Conservation (phyloP, 2,113 vertebrate genomes). For the Helogale parvula region DNA sequence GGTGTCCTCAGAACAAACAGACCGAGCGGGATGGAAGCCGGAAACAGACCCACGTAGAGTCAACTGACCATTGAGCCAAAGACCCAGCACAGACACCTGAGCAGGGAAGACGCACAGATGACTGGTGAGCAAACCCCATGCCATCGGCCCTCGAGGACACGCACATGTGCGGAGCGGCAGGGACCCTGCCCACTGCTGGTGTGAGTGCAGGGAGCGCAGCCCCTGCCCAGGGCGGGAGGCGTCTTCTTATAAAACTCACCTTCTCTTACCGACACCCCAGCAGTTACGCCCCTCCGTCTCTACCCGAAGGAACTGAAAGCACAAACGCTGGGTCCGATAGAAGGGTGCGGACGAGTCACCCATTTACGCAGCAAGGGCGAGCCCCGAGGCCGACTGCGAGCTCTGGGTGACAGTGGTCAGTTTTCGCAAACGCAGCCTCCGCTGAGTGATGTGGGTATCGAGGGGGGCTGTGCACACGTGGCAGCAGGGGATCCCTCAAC, state of each 20-base stretch:
- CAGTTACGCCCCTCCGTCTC: no score
- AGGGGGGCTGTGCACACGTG: neutral
- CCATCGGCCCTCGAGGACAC: neutral
- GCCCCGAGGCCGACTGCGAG: rapidly evolving
- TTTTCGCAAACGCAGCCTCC: neutral
- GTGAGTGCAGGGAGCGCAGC: neutral
- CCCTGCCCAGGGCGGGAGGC: rapidly evolving
- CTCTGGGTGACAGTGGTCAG: neutral
- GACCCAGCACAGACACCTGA: neutral
- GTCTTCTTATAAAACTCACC: neutral
- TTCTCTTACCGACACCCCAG: neutral
- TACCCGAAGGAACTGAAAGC: neutral
- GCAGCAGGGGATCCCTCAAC: neutral
- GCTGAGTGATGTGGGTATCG: neutral
- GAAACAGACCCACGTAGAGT: neutral
- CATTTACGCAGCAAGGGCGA: rapidly evolving
- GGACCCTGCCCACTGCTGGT: rapidly evolving
- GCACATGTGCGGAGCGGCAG: neutral
- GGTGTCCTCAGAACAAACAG: neutral
- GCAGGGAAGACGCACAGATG: neutral
- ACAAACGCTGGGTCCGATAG: neutral
- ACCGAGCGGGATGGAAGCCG: neutral
- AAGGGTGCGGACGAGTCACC: neutral
- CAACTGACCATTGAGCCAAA: neutral
- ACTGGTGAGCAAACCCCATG: neutral